Evolutionary conservation across 2,113 vertebrate species (phyloP), one percentile per base, ranked within the genome.

Genomic region (Istiophorus platypterus): DNA sequence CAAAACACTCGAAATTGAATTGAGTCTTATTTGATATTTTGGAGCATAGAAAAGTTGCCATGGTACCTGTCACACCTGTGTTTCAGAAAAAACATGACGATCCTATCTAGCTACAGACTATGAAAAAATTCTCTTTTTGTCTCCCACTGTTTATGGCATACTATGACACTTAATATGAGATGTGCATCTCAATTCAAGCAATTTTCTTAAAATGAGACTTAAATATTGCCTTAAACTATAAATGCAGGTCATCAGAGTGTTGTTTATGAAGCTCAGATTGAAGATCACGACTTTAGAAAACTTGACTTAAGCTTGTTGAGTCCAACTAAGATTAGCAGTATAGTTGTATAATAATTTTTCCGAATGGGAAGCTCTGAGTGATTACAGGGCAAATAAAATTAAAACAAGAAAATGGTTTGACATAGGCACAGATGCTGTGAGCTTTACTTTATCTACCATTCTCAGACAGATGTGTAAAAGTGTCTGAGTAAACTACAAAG

Each of bases 361-460:
- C 7, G 18, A 78, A 76, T 10, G 27, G 73, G 82, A 77, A 67
- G 24, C 58, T 24, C 6, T 9, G 70, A 68, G 66, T 85, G 56
- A 68, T 85, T 77, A 67, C 18, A 24, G 15, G 64, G 58, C 20
- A 59, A 57, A 51, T 56, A 7, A 59, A 69, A 54, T 31, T 75
- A 39, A 72, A 78, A 37, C 8, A 8, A 76, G 29, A 61, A 61
- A 42, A 56, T n/a, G 39, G 20, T 5, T 54, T 58, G 71, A 71
- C 29, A 14, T 79, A 52, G 31, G 64, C 8, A 1, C 66, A 66
- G 72, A 74, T 67, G 74, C 88, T 63, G 10, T 7, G 67, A 86
- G 81, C 79, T 76, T 72, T 63, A 59, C 45, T 82, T 89, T 88
- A 88, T 89, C 81, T 82, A 0, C 64, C 22, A 2, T 58, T 74